Base-by-base conservation (phyloP, 1,140 invertebrate genomes). In the Drosophila parvula region DNA sequence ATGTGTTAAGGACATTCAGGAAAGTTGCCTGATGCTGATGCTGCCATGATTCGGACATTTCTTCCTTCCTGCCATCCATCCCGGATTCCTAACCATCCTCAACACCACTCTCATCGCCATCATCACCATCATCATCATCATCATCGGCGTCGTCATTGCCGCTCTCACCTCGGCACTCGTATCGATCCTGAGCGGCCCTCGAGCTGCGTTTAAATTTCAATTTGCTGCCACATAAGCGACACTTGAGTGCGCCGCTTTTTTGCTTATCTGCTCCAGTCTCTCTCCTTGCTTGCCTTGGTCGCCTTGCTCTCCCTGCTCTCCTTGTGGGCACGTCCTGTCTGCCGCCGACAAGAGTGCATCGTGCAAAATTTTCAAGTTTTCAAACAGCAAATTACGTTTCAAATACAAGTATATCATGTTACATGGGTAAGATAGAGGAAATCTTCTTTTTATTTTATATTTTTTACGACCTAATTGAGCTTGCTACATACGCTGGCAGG, bases 171-270 rank as follows among this genome's bases (percentile, higher is more conserved):
- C 62, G 62, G 16, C 45, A 36, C 44, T 41, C 73, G 67, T 75
- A 88, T 88, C 83, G 83, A 88, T 83, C 64, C 68, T 78, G 78
- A 74, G 79, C 76, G 79, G 68, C 76, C 73, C 83, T 86, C 64
- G 57, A 88, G 84, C 60, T 78, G 84, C 84, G 84, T 89, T 88
- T 88, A 88, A 88, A 83, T 88, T 88, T 89, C 83, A 88, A 88
- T 88, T 89, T 88, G 81, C 80, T 88, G 79, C 84, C 83, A 88
- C 77, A 88, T 83, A 82, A 88, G 84, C 83, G 68, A 69, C 84
- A 80, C 83, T 88, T 74, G 73, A 89, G 84, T 77, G 76, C 58
- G 73, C 73, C 73, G 73, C 84, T 88, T 86, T 79, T 78, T 83
- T 68, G 44, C 58, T 69, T 75, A 58, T 74, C 45, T 60, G 4